Evolutionary conservation across 1,140 invertebrate species (phyloP).

Genomic region (Bombus fervidus): DNA sequence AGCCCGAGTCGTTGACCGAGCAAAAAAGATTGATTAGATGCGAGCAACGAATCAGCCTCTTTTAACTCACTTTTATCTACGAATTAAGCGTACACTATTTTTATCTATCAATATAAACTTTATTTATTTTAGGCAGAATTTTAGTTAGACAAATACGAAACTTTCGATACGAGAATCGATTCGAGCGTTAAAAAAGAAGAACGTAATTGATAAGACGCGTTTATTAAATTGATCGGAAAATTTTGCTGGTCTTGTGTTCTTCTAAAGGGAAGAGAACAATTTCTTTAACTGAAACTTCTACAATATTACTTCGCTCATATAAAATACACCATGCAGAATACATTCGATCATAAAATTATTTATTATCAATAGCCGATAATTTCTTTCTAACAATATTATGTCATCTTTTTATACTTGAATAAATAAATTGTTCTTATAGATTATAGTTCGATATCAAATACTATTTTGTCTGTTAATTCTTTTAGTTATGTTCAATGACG

Average conservation of each 20-base stretch:
- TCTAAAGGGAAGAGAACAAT: background rate
- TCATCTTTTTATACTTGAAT: no score
- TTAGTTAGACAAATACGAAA: no score
- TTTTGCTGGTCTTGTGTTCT: background rate
- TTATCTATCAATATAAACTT: background rate
- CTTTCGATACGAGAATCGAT: background rate
- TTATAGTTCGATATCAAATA: no score
- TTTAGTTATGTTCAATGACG: no score
- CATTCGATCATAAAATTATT: no score
- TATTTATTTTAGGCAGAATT: no score
- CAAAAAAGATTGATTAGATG: slow-evolving; percentile 34
- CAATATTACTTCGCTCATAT: no score
- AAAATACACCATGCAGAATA: no score
- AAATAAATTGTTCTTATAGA: no score
- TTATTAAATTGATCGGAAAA: background rate
- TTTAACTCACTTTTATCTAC: background rate
- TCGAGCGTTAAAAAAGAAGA: background rate
- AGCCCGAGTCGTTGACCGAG: slow-evolving; percentile 27
- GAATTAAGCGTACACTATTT: background rate
- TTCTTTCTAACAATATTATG: no score
- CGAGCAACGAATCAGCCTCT: background rate
- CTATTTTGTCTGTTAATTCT: no score
- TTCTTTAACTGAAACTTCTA: background rate
- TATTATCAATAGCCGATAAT: no score
- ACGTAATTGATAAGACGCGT: background rate